phyloP scores from a whole-genome alignment of 1,140 invertebrate species.

The Procambarus virginalis region DNA sequence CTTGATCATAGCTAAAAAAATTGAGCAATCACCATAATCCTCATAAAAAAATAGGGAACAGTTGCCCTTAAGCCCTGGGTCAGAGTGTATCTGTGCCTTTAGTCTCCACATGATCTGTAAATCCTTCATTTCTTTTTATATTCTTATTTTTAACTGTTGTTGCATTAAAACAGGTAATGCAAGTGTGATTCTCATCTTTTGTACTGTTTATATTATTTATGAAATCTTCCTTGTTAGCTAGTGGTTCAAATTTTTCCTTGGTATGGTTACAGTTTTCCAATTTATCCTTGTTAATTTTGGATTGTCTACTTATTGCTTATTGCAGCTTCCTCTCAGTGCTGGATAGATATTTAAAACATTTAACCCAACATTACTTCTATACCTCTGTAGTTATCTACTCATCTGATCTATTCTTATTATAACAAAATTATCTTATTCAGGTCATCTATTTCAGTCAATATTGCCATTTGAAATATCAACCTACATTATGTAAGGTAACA shows the following conservation, averaged over 20 bases:
- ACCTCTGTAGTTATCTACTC: no score
- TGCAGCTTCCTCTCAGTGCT: no score
- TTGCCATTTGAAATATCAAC: no score
- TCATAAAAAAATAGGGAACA: constrained; percentile 31
- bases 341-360: no score
- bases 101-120: constrained; percentile 33
- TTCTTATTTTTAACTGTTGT: constrained; percentile 30
- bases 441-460: no score
- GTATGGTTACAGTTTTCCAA: no score
- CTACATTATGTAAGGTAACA: no score
- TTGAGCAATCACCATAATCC: constrained; percentile 11
- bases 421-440: no score
- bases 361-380: no score
- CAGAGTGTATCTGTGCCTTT: constrained; percentile 64
- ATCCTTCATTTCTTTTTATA: constrained; percentile 16
- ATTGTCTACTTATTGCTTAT: background rate
- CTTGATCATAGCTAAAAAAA: background rate
- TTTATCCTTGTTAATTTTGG: background rate
- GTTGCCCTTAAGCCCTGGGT: constrained; percentile 48
- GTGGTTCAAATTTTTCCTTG: background rate
- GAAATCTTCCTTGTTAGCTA: background rate
- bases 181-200: background rate
- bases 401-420: no score
- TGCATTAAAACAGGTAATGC: no score
- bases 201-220: background rate